Conservation (phyloP, 2,888 invertebrate species). For the Drosophila algonquin region DNA sequence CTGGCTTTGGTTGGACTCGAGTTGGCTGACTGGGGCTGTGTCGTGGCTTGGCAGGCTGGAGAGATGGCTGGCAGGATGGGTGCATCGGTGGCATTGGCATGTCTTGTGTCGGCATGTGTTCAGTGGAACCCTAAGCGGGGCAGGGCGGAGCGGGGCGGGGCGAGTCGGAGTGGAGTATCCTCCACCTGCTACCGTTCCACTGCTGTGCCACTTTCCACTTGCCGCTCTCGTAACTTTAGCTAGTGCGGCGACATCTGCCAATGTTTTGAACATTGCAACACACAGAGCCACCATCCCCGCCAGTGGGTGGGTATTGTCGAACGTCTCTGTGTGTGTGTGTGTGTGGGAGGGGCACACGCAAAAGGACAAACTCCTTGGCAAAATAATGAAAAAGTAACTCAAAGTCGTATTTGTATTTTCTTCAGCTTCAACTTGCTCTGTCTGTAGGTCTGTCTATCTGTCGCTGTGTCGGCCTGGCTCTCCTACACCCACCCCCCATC, state of each 20-base stretch:
- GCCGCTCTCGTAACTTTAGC: constrained; percentile 63
- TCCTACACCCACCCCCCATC: neutral
- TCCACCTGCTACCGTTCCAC: constrained; percentile 23
- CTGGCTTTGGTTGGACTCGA: neutral
- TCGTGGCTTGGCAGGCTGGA: constrained; percentile 5
- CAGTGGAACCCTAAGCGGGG: constrained; percentile 14
- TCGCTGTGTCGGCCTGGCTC: neutral
- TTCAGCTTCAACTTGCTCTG: constrained; percentile 47
- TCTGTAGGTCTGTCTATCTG: constrained; percentile 18
- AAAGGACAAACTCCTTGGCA: constrained; percentile 78
- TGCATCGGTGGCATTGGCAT: constrained; percentile 59
- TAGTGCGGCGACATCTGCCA: constrained; percentile 77
- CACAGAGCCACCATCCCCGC: constrained; percentile 32
- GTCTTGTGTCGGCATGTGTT: constrained; percentile 73
- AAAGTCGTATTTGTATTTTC: constrained; percentile 78
- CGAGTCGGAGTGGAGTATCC: constrained; percentile 12
- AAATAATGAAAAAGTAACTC: constrained; percentile 80
- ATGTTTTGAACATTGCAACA: constrained; percentile 76
- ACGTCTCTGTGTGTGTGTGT: constrained; percentile 28
- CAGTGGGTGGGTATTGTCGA: constrained; percentile 12
- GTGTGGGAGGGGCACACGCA: constrained; percentile 50
- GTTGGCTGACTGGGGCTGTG: constrained; percentile 10
- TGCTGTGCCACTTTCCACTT: constrained; percentile 45
- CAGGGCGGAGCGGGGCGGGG: too few relatives aligned
- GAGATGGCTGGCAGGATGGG: constrained; percentile 30